Evolutionary conservation across 2,113 vertebrate species (phyloP).

Genomic region (Mixornis gularis): DNA sequence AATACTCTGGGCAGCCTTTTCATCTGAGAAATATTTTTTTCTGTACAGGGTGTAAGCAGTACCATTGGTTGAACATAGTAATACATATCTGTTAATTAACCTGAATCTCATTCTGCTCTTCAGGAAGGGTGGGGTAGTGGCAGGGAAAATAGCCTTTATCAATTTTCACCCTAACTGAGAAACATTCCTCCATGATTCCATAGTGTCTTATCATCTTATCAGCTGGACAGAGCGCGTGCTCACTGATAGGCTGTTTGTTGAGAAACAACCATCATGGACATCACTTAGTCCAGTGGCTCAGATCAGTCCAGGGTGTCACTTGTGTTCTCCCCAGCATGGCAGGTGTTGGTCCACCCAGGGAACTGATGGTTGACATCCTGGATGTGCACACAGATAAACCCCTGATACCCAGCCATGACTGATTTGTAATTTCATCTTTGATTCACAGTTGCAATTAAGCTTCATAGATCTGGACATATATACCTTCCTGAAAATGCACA

Average conservation of each 20-base stretch:
- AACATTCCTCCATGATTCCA: background rate
- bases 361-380: background rate
- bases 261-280: background rate
- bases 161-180: background rate
- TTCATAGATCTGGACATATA: background rate
- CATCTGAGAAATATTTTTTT: background rate
- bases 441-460: background rate
- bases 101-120: background rate
- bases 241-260: background rate
- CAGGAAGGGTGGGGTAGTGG: too few relatives aligned
- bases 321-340: background rate
- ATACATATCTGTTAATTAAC: background rate
- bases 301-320: background rate
- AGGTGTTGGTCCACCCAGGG: background rate
- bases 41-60: background rate
- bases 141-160: background rate
- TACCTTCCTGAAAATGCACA: background rate
- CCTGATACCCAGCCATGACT: background rate
- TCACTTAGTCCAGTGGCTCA: background rate
- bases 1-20: background rate
- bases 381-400: background rate
- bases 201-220: background rate
- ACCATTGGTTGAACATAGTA: background rate
- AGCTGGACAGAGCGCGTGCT: fast-evolving
- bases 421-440: background rate